Evolutionary conservation across 2,797 vertebrate species (phyloP).

Genomic region (Chlorospingus semifuscus): DNA sequence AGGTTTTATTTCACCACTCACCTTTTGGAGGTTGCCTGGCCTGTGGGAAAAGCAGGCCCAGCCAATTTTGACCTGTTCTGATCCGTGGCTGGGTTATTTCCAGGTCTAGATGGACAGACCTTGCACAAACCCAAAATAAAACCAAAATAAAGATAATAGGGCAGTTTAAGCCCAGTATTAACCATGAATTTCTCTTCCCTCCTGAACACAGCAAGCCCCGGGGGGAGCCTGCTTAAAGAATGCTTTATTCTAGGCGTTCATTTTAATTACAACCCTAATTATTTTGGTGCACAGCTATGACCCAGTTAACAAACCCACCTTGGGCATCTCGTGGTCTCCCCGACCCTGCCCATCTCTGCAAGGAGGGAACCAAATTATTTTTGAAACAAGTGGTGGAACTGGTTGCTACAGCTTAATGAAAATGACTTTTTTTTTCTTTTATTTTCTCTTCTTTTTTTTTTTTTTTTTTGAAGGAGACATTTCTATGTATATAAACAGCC

Average conservation of each 20-base stretch:
- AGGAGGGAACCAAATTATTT: constrained; percentile 45
- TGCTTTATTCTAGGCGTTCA: constrained; percentile 45
- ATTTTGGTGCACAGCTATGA: constrained; percentile 21
- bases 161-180: background rate
- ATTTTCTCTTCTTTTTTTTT: background rate
- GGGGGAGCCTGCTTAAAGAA: constrained; percentile 5
- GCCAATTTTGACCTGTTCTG: background rate
- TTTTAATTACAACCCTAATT: constrained; percentile 50
- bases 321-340: background rate
- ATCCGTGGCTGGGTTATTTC: background rate
- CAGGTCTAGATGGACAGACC: background rate
- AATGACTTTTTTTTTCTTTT: background rate
- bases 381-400: constrained; percentile 58
- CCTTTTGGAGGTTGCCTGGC: background rate
- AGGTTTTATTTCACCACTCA: background rate
- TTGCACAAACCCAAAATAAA: background rate
- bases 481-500: constrained; percentile 61
- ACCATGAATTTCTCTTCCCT: background rate
- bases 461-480: background rate
- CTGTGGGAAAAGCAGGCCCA: background rate
- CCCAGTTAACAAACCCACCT: constrained; percentile 57
- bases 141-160: constrained; percentile 8
- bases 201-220: background rate
- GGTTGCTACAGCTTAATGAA: constrained; percentile 70
- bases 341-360: constrained; percentile 2